Evolutionary conservation across 2,888 invertebrate genomes (phyloP).

Genomic region (Platycheirus albimanus): DNA sequence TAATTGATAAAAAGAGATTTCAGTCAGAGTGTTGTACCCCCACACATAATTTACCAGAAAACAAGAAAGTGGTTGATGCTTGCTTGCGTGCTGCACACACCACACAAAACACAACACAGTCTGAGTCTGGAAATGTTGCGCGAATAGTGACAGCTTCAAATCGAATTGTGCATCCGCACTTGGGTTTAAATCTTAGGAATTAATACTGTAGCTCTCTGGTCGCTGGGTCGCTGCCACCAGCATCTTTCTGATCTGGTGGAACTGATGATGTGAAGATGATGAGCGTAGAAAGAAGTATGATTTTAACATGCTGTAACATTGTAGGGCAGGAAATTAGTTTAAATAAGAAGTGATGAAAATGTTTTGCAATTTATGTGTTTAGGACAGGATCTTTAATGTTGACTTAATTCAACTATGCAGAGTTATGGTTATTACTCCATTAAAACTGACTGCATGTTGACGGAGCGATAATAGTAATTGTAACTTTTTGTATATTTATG

Average conservation of each 20-base stretch:
- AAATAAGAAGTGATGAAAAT: conserved; percentile 4
- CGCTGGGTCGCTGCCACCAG: conserved; percentile 13
- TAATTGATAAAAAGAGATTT: conserved; percentile 74
- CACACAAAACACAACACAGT: no score
- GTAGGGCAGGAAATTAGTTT: conserved; percentile 16
- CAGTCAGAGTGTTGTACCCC: conserved; percentile 42
- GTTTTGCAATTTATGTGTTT: background rate
- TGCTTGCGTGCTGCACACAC: conserved; percentile 51
- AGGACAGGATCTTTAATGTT: background rate
- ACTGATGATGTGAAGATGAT: conserved; percentile 7
- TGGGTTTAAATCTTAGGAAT: conserved; percentile 60
- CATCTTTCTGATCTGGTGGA: conserved; percentile 19
- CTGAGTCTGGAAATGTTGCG: conserved; percentile 11
- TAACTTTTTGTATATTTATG: no score
- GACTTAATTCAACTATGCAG: no score
- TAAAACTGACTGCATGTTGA: no score
- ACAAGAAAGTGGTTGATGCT: conserved; percentile 30
- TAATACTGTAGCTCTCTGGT: background rate
- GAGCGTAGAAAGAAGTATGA: background rate
- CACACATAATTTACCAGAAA: conserved; percentile 40
- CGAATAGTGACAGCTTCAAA: conserved; percentile 67
- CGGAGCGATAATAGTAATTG: no score
- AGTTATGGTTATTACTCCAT: no score
- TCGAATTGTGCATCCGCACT: conserved; percentile 71
- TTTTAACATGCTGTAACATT: background rate